A percentile compares a stretch with the other conserved stretches of the same genome.
Conservation (phyloP, 2,113 vertebrate species). For the Pseudolaguvia tuberculata region DNA sequence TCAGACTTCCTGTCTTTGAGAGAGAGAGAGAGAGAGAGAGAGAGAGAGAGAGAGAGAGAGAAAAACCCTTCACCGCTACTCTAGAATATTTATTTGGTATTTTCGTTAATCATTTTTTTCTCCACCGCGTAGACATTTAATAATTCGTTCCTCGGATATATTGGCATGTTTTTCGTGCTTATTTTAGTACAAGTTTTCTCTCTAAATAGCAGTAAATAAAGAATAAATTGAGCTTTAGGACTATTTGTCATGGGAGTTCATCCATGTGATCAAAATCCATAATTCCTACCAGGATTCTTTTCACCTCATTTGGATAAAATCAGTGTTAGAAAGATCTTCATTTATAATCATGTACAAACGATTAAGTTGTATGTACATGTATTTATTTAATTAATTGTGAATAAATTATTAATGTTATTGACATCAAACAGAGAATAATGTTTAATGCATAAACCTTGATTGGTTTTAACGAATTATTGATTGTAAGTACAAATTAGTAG, state of each 20-base stretch:
- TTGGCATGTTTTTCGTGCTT: neutral
- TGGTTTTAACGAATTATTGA: slow-evolving; percentile 23
- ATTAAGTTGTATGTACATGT: neutral
- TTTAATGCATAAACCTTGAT: neutral
- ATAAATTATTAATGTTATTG: neutral
- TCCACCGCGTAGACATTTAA: neutral
- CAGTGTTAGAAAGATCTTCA: neutral
- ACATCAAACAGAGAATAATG: slow-evolving; percentile 15
- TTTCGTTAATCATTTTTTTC: neutral
- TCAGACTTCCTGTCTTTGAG: slow-evolving; percentile 9
- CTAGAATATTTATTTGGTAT: slow-evolving; percentile 4
- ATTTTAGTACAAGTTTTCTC: neutral
- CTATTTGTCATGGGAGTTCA: slow-evolving; percentile 5
- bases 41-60: neutral
- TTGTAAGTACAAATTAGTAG: neutral
- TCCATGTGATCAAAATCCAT: neutral
- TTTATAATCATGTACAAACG: neutral
- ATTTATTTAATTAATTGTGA: slow-evolving; percentile 3
- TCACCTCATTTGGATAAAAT: neutral
- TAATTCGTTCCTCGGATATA: slow-evolving; percentile 30
- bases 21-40: neutral
- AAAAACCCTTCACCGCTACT: neutral
- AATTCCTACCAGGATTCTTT: neutral
- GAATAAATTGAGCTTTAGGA: neutral
- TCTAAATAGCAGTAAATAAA: neutral